Evolutionary conservation across 1,140 invertebrate species (phyloP), one percentile per base, ranked within the genome.

Genomic region (Brachionus manjavacas): DNA sequence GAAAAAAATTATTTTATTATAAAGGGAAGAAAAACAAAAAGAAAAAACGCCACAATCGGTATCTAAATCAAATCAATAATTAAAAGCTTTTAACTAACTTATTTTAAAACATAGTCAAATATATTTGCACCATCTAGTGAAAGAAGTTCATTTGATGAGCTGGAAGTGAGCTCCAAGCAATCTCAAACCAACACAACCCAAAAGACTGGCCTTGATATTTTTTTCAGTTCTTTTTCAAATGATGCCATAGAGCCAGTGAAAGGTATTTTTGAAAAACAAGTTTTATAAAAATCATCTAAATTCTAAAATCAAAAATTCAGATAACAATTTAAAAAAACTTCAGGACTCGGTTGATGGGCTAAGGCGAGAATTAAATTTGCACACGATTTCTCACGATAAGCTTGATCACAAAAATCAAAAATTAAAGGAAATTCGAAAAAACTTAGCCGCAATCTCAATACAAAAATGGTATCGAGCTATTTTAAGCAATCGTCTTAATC

Each of bases 391-490:
- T 25, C 12, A 25, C 60, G 16, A 60, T 12, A 68, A 41, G 9
- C 7, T 46, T 35, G 20, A 52, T 14, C 9, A 52, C 20, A 16
- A 4, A 23, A n/a, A 60, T 8, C 2, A 55, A 52, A 80, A 31
- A 23, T 64, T 80, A n/a, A 39, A 49, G 20, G 25, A 55, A 39
- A 60, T 80, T 14, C 23, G 76, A 52, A 80, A 31, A 55, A 81
- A 81, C 41, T 35, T 81, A 46, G 31, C 79, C 1, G 79, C 52
- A 14, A 64, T 81, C 12, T 43, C 35, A 43, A 81, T 81, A 41
- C 79, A 81, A 81, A 60, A 41, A 39, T 81, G 79, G 79, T 81
- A 64, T 25, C 55, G 52, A 64, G 11, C 55, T 64, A 60, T 64
- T 20, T 25, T n/a, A 60, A 64, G 35, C 35, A 60, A 31, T 35